phyloP scores from a whole-genome alignment of 2,797 vertebrate genomes.

The Myotis findleyi region DNA sequence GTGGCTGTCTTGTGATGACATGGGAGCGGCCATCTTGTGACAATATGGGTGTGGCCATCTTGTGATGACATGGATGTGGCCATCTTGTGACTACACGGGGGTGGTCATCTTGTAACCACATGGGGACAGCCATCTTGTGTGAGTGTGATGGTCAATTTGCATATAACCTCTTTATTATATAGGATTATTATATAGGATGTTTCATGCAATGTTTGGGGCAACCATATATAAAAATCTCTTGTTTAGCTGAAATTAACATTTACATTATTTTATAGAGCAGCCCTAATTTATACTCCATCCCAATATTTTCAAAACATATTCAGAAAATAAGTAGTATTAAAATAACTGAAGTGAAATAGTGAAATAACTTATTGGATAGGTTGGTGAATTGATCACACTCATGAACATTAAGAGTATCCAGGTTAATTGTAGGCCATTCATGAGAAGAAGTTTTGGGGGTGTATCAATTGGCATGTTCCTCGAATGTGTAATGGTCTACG shows the following conservation, averaged over 20 bases:
- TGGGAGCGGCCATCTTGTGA: too few species aligned
- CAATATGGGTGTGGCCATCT: too few species aligned
- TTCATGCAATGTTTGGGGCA: neutral
- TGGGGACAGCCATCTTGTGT: too few species aligned
- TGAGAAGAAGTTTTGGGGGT: neutral
- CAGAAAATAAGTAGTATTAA: neutral
- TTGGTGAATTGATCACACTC: neutral
- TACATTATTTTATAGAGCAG: constrained; percentile 41
- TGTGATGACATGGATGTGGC: too few species aligned
- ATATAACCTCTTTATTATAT: too few species aligned
- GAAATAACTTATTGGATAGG: neutral
- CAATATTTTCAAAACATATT: neutral
- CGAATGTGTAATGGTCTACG: neutral
- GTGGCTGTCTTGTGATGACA: too few species aligned
- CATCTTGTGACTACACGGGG: too few species aligned
- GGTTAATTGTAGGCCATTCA: neutral
- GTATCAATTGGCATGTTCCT: neutral
- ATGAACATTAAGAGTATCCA: neutral
- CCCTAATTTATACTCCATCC: neutral
- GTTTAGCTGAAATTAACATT: constrained; percentile 40
- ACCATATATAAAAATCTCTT: constrained; percentile 1
- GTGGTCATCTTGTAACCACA: too few species aligned
- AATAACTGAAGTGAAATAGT: neutral
- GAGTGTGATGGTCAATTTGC: too few species aligned
- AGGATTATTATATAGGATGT: neutral